phyloP scores from a whole-genome alignment of 2,888 invertebrate genomes.

The Caenorhabditis sp. region DNA sequence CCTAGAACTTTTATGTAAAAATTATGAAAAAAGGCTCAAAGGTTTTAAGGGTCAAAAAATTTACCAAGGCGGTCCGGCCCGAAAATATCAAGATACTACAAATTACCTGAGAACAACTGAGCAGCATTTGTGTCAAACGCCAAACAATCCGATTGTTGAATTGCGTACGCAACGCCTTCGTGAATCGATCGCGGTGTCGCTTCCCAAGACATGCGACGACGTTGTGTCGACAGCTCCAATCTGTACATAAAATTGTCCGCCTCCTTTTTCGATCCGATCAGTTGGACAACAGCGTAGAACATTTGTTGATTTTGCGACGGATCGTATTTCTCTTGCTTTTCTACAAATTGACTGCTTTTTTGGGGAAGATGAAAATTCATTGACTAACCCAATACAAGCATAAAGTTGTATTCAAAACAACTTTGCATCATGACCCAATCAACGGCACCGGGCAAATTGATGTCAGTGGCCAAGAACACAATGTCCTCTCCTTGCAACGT shows the following conservation, averaged over 20 bases:
- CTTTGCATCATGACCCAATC: slow-evolving; percentile 93
- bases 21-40: too few species aligned
- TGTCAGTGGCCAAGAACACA: slow-evolving; percentile 98
- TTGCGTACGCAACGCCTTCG: slow-evolving; percentile 94
- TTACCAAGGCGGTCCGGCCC: too few species aligned
- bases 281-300: slow-evolving; percentile 89
- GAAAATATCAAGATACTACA: too few species aligned
- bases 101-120: slow-evolving; percentile 87
- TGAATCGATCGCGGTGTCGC: slow-evolving; percentile 98
- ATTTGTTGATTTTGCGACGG: slow-evolving; percentile 74
- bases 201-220: slow-evolving; percentile 95
- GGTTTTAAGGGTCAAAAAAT: too few species aligned
- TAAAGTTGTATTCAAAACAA: slow-evolving; percentile 98
- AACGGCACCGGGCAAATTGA: slow-evolving; percentile 87
- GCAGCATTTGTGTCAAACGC: slow-evolving; percentile 98
- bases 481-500: slow-evolving; percentile 99
- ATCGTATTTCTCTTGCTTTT: slow-evolving; percentile 87
- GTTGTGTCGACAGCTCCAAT: slow-evolving; percentile 92
- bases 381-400: slow-evolving; percentile 84
- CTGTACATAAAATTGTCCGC: slow-evolving; percentile 99
- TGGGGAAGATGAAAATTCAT: slow-evolving; percentile 5
- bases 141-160: slow-evolving; percentile 95
- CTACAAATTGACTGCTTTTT: slow-evolving; percentile 7
- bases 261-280: slow-evolving; percentile 97
- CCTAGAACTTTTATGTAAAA: too few species aligned